Evolutionary conservation across 2,797 vertebrate species (phyloP).

Genomic region (Clamator glandarius): DNA sequence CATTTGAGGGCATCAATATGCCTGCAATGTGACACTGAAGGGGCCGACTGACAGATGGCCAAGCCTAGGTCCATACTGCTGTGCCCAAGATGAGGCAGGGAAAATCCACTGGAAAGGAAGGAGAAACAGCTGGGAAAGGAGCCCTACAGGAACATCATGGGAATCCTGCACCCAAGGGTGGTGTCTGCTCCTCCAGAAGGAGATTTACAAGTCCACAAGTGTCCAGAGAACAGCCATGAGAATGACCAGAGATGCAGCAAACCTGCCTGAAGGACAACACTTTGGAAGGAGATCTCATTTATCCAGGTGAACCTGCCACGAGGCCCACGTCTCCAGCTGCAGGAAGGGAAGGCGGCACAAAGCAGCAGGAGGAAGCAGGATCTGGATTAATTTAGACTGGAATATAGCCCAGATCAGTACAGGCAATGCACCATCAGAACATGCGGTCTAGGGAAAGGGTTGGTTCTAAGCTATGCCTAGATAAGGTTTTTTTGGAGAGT

Average conservation of each 20-base stretch:
- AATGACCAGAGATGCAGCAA: not conserved
- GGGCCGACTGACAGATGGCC: not conserved
- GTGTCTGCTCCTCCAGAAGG: not conserved
- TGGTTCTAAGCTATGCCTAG: no score
- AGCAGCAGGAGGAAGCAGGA: no score
- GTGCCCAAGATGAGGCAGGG: no score
- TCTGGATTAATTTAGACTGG: no score
- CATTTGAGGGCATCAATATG: fast-evolving
- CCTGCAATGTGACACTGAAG: no score
- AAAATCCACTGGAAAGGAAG: not conserved
- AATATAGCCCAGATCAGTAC: no score
- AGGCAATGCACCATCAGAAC: no score
- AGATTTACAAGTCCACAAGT: not conserved
- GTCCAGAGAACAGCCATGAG: not conserved
- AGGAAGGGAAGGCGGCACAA: no score
- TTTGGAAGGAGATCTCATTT: fast-evolving
- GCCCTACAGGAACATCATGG: not conserved
- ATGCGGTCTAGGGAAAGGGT: no score
- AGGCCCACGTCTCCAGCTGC: no score
- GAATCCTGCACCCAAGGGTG: not conserved
- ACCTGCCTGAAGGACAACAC: fast-evolving
- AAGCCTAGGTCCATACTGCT: no score
- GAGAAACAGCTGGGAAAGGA: not conserved
- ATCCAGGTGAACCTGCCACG: fast-evolving
- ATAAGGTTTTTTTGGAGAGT: no score